Conservation (phyloP, 1,140 invertebrate species). For the Rhyacophila brunnea region DNA sequence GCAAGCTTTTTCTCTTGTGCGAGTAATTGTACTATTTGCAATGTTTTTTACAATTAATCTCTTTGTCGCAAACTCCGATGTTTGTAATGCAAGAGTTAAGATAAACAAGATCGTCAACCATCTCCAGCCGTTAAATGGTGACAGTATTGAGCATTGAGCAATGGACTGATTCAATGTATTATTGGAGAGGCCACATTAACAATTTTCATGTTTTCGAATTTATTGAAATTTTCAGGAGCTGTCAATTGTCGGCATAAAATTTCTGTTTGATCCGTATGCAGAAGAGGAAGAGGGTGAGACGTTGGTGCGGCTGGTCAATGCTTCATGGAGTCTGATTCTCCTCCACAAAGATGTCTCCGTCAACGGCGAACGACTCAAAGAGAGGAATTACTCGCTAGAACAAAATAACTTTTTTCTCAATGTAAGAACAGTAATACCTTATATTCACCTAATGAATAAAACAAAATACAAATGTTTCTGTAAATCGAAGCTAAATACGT, state of each 20-base stretch:
- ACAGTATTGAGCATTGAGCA: no score
- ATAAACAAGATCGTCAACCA: no score
- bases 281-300: not conserved
- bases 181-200: not conserved
- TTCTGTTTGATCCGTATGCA: constrained; percentile 9
- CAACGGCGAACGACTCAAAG: constrained; percentile 22
- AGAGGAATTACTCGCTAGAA: constrained; percentile 28
- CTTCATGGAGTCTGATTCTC: constrained; percentile 23
- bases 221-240: constrained; percentile 11
- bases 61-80: no score
- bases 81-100: no score
- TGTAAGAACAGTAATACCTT: constrained; percentile 16
- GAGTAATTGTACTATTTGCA: no score
- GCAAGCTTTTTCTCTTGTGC: no score
- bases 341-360: constrained; percentile 26
- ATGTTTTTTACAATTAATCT: no score
- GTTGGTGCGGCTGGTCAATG: constrained; percentile 25
- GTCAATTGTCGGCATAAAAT: constrained; percentile 7
- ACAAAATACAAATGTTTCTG: no score
- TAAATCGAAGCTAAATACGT: no score
- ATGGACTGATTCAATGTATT: no score
- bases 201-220: not conserved
- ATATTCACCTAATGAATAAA: no score
- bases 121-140: no score
- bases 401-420: constrained; percentile 33